A percentile compares a stretch with the other conserved stretches of the same genome.
These are phyloP conservation scores for Orius insidiosus DNA, from an alignment of 1,140 invertebrate species.

Conservation along the genomic window DNA sequence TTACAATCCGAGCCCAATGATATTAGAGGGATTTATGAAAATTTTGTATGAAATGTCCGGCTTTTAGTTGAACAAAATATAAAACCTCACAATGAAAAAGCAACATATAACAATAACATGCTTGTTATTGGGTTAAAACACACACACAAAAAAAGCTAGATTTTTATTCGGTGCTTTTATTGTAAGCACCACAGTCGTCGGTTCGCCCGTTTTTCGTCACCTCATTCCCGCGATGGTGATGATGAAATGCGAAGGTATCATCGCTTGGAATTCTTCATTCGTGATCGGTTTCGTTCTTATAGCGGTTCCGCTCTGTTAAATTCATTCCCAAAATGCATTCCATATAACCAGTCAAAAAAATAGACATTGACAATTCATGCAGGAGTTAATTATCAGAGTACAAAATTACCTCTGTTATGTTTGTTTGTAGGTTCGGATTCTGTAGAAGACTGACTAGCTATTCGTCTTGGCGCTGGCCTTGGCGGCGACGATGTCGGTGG, in stretches of 20 bases:
- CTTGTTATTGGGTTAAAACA: too few relatives aligned
- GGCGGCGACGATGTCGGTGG: constrained; percentile 22
- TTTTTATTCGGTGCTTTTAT: constrained; percentile 56
- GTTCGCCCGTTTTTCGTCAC: constrained; percentile 5
- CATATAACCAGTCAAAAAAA: background rate
- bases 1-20: too few relatives aligned
- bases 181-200: constrained; percentile 39
- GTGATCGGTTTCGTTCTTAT: constrained; percentile 57
- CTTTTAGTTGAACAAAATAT: too few relatives aligned
- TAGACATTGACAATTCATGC: background rate
- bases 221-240: background rate
- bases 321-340: constrained; percentile 5
- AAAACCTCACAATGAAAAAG: too few relatives aligned
- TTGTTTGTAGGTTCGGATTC: constrained; percentile 12
- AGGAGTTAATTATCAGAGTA: background rate
- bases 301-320: too few relatives aligned
- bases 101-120: too few relatives aligned
- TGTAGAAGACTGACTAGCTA: constrained; percentile 18
- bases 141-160: too few relatives aligned
- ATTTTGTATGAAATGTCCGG: too few relatives aligned
- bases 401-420: background rate
- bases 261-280: constrained; percentile 81
- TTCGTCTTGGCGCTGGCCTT: constrained; percentile 28
- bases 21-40: too few relatives aligned
- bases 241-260: constrained; percentile 80